Conservation (phyloP, 2,113 vertebrate species). For the Progne subis region DNA sequence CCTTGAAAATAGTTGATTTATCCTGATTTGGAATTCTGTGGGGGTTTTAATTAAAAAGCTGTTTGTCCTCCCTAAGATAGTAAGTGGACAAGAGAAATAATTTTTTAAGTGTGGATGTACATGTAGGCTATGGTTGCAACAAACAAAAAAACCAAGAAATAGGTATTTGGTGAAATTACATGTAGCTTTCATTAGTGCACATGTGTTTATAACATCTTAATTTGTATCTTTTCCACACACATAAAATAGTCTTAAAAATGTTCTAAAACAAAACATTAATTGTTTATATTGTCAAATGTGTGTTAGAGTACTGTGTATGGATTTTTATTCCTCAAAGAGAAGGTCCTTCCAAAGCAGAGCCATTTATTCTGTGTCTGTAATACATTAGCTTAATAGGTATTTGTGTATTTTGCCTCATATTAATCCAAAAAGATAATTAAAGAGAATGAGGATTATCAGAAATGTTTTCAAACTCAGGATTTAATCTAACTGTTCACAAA, state of each 20-base stretch:
- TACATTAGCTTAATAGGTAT: background rate
- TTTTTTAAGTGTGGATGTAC: background rate
- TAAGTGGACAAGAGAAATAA: background rate
- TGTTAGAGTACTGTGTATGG: background rate
- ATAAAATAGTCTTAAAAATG: background rate
- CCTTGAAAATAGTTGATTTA: background rate
- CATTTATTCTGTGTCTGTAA: background rate
- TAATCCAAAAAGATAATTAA: background rate
- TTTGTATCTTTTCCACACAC: background rate
- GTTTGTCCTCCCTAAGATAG: background rate
- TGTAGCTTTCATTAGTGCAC: background rate
- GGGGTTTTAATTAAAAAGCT: background rate
- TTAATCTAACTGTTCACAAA: background rate
- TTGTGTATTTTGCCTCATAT: background rate
- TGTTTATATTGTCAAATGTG: background rate
- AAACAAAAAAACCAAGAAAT: background rate
- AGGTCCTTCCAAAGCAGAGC: background rate
- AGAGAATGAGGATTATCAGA: background rate
- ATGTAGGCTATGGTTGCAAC: background rate
- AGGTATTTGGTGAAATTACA: background rate
- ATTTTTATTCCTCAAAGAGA: background rate
- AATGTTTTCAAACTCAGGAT: background rate
- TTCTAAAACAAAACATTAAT: background rate
- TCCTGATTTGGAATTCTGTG: background rate
- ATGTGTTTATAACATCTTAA: background rate